A percentile compares a stretch with the other conserved stretches of the same genome.
phyloP scores from a whole-genome alignment of 2,113 vertebrate species.

The Paramisgurnus dabryanus region DNA sequence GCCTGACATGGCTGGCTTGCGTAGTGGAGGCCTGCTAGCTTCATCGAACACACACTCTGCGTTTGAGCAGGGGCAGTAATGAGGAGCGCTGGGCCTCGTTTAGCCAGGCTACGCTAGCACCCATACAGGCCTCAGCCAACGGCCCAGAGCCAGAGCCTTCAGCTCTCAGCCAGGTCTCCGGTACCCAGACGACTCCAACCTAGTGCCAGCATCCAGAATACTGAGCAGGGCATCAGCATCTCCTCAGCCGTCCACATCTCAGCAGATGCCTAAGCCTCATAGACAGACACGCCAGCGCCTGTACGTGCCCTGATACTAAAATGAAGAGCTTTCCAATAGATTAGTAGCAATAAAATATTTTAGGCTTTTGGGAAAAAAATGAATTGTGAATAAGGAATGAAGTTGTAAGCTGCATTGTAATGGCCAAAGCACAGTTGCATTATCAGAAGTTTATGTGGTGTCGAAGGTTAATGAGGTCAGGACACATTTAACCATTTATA shows the following conservation, averaged over 20 bases:
- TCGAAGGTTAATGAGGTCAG: neutral
- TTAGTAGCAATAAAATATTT: neutral
- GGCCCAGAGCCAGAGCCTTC: slow-evolving; percentile 34
- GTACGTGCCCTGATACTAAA: neutral
- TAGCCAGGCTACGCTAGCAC: slow-evolving; percentile 18
- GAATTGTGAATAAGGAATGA: neutral
- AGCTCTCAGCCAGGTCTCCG: slow-evolving; percentile 38
- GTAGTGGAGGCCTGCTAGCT: neutral
- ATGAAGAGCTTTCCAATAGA: slow-evolving; percentile 1
- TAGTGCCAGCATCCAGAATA: slow-evolving; percentile 39
- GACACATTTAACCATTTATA: no score
- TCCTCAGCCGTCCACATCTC: slow-evolving; percentile 14
- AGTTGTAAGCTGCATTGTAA: neutral
- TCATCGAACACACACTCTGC: neutral
- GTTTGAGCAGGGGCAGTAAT: slow-evolving; percentile 44
- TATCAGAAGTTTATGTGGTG: neutral
- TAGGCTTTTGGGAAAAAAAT: neutral
- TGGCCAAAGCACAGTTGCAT: neutral
- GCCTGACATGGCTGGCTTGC: slow-evolving; percentile 32
- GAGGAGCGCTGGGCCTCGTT: slow-evolving; percentile 54
- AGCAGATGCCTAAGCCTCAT: slow-evolving; percentile 1
- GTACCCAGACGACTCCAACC: slow-evolving; percentile 29
- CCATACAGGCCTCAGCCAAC: slow-evolving; percentile 33
- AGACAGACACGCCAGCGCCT: slow-evolving; percentile 2
- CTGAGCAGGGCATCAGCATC: slow-evolving; percentile 33